A percentile compares a stretch with the other conserved stretches of the same genome.
phyloP scores from a whole-genome alignment of 2,113 vertebrate genomes.

The Pedetes capensis region DNA sequence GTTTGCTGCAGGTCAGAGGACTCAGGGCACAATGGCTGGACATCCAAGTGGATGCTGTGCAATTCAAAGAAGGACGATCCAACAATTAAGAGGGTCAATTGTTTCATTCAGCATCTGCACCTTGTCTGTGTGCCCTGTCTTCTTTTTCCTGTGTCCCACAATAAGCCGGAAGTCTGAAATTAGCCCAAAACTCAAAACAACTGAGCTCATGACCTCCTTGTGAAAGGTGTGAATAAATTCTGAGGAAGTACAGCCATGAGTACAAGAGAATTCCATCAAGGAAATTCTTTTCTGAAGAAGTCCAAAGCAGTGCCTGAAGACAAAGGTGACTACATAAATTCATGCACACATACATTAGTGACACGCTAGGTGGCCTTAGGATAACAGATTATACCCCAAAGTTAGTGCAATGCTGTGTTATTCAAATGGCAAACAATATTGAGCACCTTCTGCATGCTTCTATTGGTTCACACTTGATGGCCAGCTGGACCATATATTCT shows the following conservation, averaged over 20 bases:
- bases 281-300: not conserved
- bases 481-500: fast-evolving
- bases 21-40: not conserved
- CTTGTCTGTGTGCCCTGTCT: not conserved
- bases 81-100: fast-evolving
- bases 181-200: not conserved
- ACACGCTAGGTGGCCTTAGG: not conserved
- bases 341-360: not conserved
- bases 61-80: not conserved
- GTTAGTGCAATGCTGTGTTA: not conserved
- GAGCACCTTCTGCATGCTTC: not conserved
- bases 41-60: no score
- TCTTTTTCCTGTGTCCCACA: not conserved
- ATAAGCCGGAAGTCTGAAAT: not conserved
- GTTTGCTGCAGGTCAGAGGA: not conserved
- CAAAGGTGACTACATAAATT: not conserved
- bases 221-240: no score
- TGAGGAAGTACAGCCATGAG: fast-evolving
- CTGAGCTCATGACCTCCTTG: not conserved
- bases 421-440: not conserved
- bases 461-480: fast-evolving
- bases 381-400: not conserved
- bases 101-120: fast-evolving
- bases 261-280: not conserved
- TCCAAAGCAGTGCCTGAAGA: not conserved